Evolutionary conservation across 2,797 vertebrate genomes (phyloP), one percentile per base, ranked within the genome.

Genomic region (Rhabdomys pumilio): DNA sequence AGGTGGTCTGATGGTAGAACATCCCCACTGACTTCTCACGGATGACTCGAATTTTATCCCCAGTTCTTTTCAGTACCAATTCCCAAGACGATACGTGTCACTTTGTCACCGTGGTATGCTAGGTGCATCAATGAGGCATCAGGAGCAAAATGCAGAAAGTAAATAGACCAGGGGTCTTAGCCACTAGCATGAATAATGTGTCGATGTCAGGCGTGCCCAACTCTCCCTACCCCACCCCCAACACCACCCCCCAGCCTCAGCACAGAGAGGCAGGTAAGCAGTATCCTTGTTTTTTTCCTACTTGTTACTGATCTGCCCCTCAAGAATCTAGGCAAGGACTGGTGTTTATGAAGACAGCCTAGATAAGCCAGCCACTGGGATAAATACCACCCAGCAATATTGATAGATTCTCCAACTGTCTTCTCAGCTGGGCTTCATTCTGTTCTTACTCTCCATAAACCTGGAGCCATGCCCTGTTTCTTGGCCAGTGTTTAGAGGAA

Each of bases 331-430:
- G 88, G 12, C 53, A 29, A 86, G 29, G 44, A 73, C 63, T 34
- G 41, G 20, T 55, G 26, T 93, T 94, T 82, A 38, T 77, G 72
- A 76, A 95, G 69, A 94, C 72, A 84, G 57, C 47, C 19, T 81
- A 19, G 47, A 86, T 17, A 90, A 96, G 31, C 65, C 53, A 20
- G 72, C 31, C 47, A 38, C 65, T 75, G 65, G 41, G 86, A 79
- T 38, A 96, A 90, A 94, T 38, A 88, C 86, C 57, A 81, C 96
- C 17, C 31, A 34, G 44, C 12, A 34, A 22, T 59, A 20, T 14
- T 19, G 67, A 79, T 55, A 89, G 77, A 67, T 53, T 90, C 88
- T 72, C 81, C 4, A 19, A 91, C 59, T 50, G 38, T 76, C 87
- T 93, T 92, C 90, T 95, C 53, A 31, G 22, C 22, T 50, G 76